A percentile compares a stretch with the other conserved stretches of the same genome.
phyloP scores from a whole-genome alignment of 2,888 invertebrate genomes.

The Dynastes tityus region DNA sequence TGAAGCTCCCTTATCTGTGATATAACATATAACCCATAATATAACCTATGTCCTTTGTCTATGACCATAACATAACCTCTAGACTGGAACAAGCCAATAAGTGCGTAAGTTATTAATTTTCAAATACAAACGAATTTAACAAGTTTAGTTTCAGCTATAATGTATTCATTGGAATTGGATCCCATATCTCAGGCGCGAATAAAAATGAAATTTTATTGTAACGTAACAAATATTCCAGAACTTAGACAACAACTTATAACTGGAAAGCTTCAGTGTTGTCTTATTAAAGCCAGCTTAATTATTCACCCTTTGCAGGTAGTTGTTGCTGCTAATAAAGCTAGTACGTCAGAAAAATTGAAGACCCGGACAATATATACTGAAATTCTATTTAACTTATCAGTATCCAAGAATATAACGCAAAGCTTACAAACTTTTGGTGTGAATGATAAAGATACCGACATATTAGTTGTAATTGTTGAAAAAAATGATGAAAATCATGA shows the following conservation, averaged over 20 bases:
- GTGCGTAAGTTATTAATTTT: no score
- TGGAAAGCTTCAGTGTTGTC: conserved; percentile 75
- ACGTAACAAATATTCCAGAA: conserved; percentile 75
- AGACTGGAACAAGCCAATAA: no score
- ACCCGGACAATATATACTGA: conserved; percentile 79
- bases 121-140: no score
- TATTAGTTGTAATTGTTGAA: conserved; percentile 71
- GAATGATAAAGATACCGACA: conserved; percentile 69
- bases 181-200: conserved; percentile 59
- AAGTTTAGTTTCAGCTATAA: neutral
- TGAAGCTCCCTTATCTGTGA: no score
- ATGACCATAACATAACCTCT: no score
- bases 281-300: conserved; percentile 77
- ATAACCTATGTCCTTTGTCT: no score
- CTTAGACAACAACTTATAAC: conserved; percentile 74
- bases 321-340: conserved; percentile 80
- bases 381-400: conserved; percentile 79
- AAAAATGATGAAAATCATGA: conserved; percentile 61
- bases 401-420: conserved; percentile 80
- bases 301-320: conserved; percentile 76
- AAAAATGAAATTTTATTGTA: conserved; percentile 72
- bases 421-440: conserved; percentile 80
- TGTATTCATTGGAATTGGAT: conserved; percentile 59
- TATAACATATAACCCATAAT: no score
- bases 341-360: conserved; percentile 73